Percentiles rank a stretch among this genome's conserved stretches.
Evolutionary conservation across 1,140 invertebrate species (phyloP).

Genomic region (Eriocheir sinensis): DNA sequence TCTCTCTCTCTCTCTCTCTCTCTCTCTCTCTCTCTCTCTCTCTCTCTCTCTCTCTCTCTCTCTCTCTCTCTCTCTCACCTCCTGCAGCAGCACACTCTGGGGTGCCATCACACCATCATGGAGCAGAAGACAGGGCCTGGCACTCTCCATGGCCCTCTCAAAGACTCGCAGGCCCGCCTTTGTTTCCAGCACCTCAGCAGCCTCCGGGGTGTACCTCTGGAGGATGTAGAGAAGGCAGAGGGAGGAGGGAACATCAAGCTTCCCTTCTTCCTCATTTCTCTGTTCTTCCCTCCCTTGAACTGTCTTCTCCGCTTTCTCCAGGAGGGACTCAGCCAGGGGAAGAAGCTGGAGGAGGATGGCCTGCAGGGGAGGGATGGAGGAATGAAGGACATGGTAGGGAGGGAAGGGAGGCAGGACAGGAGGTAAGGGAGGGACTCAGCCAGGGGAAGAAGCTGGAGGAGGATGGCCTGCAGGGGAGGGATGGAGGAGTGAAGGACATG

Average conservation of each 20-base stretch:
- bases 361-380: not conserved
- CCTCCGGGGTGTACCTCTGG: not conserved
- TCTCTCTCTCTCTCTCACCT: no score
- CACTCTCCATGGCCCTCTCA: not conserved
- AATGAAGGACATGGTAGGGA: not conserved
- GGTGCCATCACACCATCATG: slow-evolving; percentile 37
- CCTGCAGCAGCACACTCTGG: slow-evolving; percentile 48
- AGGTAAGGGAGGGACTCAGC: not conserved
- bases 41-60: no score
- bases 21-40: no score
- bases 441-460: slow-evolving; percentile 4
- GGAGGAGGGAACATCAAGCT: slow-evolving; percentile 36
- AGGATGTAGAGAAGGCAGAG: slow-evolving; percentile 53
- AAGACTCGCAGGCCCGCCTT: slow-evolving; percentile 45
- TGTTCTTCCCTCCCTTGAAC: not conserved
- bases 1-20: no score
- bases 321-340: slow-evolving; percentile 4
- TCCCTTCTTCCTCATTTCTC: not conserved
- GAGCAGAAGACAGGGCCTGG: not conserved
- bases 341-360: not conserved
- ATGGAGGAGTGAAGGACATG: not conserved
- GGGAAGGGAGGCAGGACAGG: not conserved
- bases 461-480: slow-evolving; percentile 15
- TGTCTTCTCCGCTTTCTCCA: not conserved
- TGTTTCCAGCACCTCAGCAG: slow-evolving; percentile 40